Evolutionary conservation across 2,113 vertebrate species (phyloP).

Genomic region (Scalopus aquaticus): DNA sequence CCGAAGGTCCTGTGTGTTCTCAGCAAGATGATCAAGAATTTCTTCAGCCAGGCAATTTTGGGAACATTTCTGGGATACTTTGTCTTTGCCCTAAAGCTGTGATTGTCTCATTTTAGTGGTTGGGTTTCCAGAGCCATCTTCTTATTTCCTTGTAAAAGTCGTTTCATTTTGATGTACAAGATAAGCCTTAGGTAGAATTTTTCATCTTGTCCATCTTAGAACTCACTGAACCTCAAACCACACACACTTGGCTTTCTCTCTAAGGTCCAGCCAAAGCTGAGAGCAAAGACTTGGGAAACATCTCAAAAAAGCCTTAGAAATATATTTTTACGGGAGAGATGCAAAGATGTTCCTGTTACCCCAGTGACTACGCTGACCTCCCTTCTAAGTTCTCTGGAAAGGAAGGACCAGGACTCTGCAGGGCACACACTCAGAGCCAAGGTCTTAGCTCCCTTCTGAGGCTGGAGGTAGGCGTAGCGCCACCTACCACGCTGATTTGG

Average conservation of each 20-base stretch:
- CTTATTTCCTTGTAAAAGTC: background rate
- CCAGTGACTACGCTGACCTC: background rate
- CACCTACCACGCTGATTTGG: background rate
- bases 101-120: background rate
- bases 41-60: background rate
- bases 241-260: slow-evolving; percentile 3
- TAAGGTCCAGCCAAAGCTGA: background rate
- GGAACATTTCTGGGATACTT: background rate
- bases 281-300: background rate
- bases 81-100: background rate
- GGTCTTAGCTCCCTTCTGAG: background rate
- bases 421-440: background rate
- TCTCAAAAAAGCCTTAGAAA: background rate
- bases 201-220: background rate
- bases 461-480: background rate
- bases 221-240: background rate
- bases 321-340: background rate
- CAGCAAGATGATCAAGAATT: background rate
- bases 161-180: background rate
- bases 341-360: background rate
- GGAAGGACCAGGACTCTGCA: background rate
- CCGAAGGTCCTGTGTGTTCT: background rate
- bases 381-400: background rate
- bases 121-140: background rate
- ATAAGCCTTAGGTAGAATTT: background rate